phyloP scores from a whole-genome alignment of 2,797 vertebrate species.

The Bradypodion ventrale region DNA sequence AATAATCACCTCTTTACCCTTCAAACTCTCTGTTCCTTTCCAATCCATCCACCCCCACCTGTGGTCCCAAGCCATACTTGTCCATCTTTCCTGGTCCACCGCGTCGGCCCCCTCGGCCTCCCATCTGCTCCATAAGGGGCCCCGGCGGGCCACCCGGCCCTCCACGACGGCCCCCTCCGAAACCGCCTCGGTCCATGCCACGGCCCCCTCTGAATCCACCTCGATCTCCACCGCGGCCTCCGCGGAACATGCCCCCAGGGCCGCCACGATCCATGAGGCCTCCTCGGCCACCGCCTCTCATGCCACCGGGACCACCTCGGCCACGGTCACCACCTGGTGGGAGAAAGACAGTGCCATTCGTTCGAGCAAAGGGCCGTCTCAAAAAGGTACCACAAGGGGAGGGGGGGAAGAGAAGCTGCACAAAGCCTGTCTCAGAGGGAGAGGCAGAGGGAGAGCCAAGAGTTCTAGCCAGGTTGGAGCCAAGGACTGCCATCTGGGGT shows the following conservation, averaged over 20 bases:
- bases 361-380: background rate
- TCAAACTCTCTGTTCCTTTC: no score
- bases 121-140: constrained; percentile 92
- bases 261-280: constrained; percentile 89
- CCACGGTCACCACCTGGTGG: constrained; percentile 84
- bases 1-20: no score
- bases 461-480: background rate
- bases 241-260: constrained; percentile 88
- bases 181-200: constrained; percentile 93
- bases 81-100: constrained; percentile 93
- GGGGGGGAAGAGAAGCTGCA: background rate
- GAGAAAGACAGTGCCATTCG: background rate
- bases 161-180: constrained; percentile 90
- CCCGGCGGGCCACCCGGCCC: constrained; percentile 84
- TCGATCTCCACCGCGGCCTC: constrained; percentile 89
- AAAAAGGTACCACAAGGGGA: no score
- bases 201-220: constrained; percentile 92
- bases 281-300: constrained; percentile 89
- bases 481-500: background rate
- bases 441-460: no score
- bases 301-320: constrained; percentile 90
- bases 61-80: constrained; percentile 77
- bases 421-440: background rate
- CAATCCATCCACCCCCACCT: no score
- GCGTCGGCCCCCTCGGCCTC: constrained; percentile 78